Evolutionary conservation across 2,888 invertebrate genomes (phyloP), one percentile per base, ranked within the genome.

Genomic region (Tachina fera): DNA sequence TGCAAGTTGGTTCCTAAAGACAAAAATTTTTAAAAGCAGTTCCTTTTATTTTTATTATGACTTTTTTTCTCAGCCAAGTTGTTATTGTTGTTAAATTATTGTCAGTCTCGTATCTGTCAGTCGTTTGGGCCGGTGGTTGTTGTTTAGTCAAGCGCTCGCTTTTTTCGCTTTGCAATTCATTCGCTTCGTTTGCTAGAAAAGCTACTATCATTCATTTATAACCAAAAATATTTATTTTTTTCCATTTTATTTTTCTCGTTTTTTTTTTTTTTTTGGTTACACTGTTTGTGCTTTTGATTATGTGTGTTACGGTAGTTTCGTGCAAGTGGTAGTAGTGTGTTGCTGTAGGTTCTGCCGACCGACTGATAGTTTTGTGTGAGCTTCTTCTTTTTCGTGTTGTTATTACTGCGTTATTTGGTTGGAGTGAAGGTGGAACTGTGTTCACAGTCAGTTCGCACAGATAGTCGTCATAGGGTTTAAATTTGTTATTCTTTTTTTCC

Each of bases 21-120:
- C 87, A 88, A 86, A 83, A 87, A 87, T 83, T 88, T 88, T 88
- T 86, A 87, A 87, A 87, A 86, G 83, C 79, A 87, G 87, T 87
- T 88, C 80, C 84, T 74, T 63, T 74, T 41, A 19, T 47, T 60
- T 87, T 79, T 83, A 68, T 75, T 81, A 61, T 75, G 45, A 53
- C 39, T 81, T 70, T 86, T 80, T 80, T 87, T 51, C 51, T 53
- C 61, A 67, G 49, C 31, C 65, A 58, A 71, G 83, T 76, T 83
- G 77, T 84, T 85, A 75, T 83, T 87, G 83, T 61, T 88, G 88
- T 87, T 76, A 79, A 86, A 86, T 76, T 71, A 79, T 82, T 78
- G 70, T 61, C 68, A 83, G 79, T 79, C 63, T 60, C 79, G 76
- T 79, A 83, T 71, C 60, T 72, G 58, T 79, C 61, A 63, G 75